Evolutionary conservation across 2,888 invertebrate species (phyloP).

Genomic region (Lampropteryx suffumata): DNA sequence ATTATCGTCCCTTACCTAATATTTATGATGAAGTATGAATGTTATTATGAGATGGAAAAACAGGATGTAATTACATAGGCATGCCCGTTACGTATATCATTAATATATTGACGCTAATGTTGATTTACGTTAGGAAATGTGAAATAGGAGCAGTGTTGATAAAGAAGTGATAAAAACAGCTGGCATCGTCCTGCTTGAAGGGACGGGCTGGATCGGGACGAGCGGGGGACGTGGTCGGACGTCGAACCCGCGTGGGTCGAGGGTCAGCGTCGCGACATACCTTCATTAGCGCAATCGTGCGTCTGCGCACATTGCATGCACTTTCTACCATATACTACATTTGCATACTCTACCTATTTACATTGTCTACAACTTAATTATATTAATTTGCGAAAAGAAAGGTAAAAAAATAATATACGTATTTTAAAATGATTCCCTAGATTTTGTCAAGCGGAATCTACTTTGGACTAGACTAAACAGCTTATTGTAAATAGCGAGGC

Average conservation of each 20-base stretch:
- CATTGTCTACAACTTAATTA: constrained; percentile 18
- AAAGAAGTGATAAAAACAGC: constrained; percentile 61
- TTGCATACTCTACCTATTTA: constrained; percentile 1
- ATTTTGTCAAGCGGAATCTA: not conserved
- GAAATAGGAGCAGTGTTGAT: constrained; percentile 57
- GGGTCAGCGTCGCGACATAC: constrained; percentile 78
- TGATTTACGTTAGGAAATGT: constrained; percentile 42
- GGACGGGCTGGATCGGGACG: constrained; percentile 30
- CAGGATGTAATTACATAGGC: constrained; percentile 39
- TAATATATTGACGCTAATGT: constrained; percentile 30
- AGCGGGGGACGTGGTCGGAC: constrained; percentile 54
- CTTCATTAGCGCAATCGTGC: constrained; percentile 71
- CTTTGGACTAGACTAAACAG: constrained; percentile 5
- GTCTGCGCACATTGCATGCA: constrained; percentile 45
- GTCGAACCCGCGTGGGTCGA: constrained; percentile 79
- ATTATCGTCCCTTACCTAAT: constrained; percentile 23
- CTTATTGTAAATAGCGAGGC: not conserved
- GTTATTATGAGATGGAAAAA: constrained; percentile 33
- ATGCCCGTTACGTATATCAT: constrained; percentile 17
- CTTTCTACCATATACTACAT: constrained; percentile 33
- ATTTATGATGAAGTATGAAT: constrained; percentile 21
- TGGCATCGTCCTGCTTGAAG: constrained; percentile 53
- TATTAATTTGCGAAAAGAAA: not conserved
- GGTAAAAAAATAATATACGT: no score
- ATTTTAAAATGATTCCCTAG: no score